These are phyloP conservation scores for Drusus annulatus DNA, from an alignment of 1,140 invertebrate species.

Conservation along the genomic window DNA sequence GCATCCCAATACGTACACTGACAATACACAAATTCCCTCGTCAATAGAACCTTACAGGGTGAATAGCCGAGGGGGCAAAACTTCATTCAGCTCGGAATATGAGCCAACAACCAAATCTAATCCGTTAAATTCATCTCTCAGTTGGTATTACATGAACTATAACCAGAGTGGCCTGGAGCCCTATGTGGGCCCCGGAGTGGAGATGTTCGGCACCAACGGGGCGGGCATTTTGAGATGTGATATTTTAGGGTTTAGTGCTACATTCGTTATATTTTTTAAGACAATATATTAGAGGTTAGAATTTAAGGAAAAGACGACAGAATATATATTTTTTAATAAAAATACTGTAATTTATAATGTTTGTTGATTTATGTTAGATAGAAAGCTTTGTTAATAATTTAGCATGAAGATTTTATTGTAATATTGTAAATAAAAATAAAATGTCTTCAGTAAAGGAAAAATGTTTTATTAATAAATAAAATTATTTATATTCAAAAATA, in stretches of 20 bases:
- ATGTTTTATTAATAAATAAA: background rate
- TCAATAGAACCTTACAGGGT: slow-evolving; percentile 31
- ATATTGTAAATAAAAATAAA: slow-evolving; percentile 32
- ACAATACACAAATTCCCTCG: slow-evolving; percentile 50
- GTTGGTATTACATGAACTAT: slow-evolving; percentile 87
- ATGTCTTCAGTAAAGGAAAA: background rate
- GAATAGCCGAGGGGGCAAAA: slow-evolving; percentile 65
- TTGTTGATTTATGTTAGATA: slow-evolving; percentile 41
- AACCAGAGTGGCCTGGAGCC: slow-evolving; percentile 80
- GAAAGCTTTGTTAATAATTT: slow-evolving; percentile 37
- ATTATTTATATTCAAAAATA: background rate
- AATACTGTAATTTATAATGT: slow-evolving; percentile 33
- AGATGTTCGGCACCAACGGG: slow-evolving; percentile 50
- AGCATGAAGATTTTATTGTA: background rate
- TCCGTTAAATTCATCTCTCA: slow-evolving; percentile 70
- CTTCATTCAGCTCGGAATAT: slow-evolving; percentile 64
- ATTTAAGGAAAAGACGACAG: too few relatives aligned
- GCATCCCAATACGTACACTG: slow-evolving; percentile 63
- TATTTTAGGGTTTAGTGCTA: slow-evolving; percentile 52
- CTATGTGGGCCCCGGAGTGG: slow-evolving; percentile 73
- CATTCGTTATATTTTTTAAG: slow-evolving; percentile 29
- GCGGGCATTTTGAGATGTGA: slow-evolving; percentile 50
- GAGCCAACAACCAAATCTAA: slow-evolving; percentile 60
- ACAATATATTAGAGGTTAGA: slow-evolving; percentile 4
- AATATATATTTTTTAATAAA: background rate